A percentile compares a stretch with the other conserved stretches of the same genome.
Conservation (phyloP, 2,797 vertebrate species). For the Merluccius polli region DNA sequence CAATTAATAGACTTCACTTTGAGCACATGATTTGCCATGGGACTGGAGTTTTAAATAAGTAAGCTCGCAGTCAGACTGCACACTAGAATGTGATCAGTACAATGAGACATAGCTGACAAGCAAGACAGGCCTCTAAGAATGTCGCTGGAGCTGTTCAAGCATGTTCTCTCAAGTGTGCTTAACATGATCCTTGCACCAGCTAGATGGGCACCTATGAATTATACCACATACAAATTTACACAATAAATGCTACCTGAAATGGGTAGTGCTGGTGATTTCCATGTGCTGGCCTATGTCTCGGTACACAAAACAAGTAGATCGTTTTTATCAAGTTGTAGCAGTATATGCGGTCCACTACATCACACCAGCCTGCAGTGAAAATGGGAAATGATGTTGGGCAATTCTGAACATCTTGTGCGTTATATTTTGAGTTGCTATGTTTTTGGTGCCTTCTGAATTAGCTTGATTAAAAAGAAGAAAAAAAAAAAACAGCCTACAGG, state of each 20-base stretch:
- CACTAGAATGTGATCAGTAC: constrained; percentile 13
- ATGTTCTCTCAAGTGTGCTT: constrained; percentile 8
- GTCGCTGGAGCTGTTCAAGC: constrained; percentile 2
- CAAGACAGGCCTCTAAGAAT: neutral
- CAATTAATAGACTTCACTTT: constrained; percentile 9
- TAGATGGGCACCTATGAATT: neutral
- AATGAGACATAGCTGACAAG: constrained; percentile 8
- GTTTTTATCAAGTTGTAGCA: neutral
- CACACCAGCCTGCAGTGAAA: neutral
- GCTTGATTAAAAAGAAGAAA: constrained; percentile 26
- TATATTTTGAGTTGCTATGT: constrained; percentile 23
- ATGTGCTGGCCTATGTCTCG: constrained; percentile 11
- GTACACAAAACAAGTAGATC: neutral
- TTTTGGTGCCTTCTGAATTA: constrained; percentile 9
- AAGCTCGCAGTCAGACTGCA: constrained; percentile 16
- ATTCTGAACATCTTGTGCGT: neutral
- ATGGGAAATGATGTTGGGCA: neutral
- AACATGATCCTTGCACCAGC: neutral
- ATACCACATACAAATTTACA: neutral
- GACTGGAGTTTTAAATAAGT: constrained; percentile 17
- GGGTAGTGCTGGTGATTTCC: constrained; percentile 22
- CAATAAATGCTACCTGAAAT: constrained; percentile 25
- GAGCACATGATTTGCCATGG: constrained; percentile 6
- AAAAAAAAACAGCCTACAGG: neutral
- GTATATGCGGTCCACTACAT: neutral